Base-by-base conservation (phyloP, 2,888 invertebrate genomes). In the Leptopilina drosophilae region DNA sequence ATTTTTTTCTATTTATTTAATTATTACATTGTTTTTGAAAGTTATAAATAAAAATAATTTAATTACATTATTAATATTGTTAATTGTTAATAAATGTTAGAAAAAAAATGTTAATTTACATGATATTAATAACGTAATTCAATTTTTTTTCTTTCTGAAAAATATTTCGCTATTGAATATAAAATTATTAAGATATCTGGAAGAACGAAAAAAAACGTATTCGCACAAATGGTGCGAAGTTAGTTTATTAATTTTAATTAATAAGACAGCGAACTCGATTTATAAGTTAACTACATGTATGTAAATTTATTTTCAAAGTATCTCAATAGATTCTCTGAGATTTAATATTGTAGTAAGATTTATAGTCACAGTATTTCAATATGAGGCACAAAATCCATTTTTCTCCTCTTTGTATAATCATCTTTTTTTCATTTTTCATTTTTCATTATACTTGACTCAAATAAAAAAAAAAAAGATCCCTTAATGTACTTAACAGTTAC, bases 401-500 rank as follows among this genome's bases (percentile, higher is more conserved):
- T 42, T 40, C 62, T 64, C 33, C 42, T 9, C 53, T 49, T 49
- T 49, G 4, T 33, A 49, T 73, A 65, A 26, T 40, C 59, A 69
- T 69, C 33, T 64, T 69, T n/a, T 40, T 53, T 6, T 49, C 53
- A 11, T 78, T 53, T 42, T 40, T 53, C 56, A 64, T 14, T 75
- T 49, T 56, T 46, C 76, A 62, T 20, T 64, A 49, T 62, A 46
- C 49, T 14, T 69, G 79, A 82, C 82, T 80, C 80, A 65, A 20
- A 77, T 79, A 59, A 64, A 81, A 77, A 80, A 81, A 77, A 80
- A 33, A 33, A 26, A 15, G 12, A 9, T 69, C 77, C 79, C 82
- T 81, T 81, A 80, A 84, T 85, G 87, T 87, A 87, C 87, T 87
- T 87, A 87, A 87, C 65, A 77, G 20, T 62, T 59, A 80, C 53